phyloP scores from a whole-genome alignment of 2,888 invertebrate species.

The Dexiosoma caninum region DNA sequence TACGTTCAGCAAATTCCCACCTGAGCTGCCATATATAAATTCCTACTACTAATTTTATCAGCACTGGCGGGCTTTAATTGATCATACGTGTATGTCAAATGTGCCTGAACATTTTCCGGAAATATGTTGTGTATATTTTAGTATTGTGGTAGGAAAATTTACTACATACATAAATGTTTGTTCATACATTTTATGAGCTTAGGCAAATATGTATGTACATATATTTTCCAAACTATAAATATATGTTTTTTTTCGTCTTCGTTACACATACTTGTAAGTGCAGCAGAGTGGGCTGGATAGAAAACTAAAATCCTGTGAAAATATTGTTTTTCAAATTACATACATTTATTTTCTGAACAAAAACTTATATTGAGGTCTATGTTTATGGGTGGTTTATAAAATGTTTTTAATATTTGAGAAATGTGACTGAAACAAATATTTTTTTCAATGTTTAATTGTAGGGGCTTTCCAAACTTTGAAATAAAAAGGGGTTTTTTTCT shows the following conservation, averaged over 20 bases:
- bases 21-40: too few species aligned
- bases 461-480: conserved; percentile 20
- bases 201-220: neutral
- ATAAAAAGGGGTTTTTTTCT: conserved; percentile 3
- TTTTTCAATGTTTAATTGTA: conserved; percentile 23
- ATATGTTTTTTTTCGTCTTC: neutral
- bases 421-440: conserved; percentile 13
- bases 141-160: conserved; percentile 37
- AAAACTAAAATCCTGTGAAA: conserved; percentile 43
- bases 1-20: too few species aligned
- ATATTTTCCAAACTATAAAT: conserved; percentile 26
- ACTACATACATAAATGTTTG: conserved; percentile 8
- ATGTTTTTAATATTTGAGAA: conserved; percentile 22
- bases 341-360: neutral
- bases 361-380: conserved; percentile 34
- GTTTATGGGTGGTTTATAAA: conserved; percentile 25
- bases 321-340: conserved; percentile 23
- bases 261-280: neutral
- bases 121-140: conserved; percentile 27
- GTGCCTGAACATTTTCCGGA: neutral
- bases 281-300: neutral
- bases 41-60: neutral
- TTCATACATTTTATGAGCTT: conserved; percentile 6
- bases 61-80: neutral
- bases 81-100: neutral